Conservation (phyloP, 1,140 invertebrate species). For the Sitophilus oryzae region DNA sequence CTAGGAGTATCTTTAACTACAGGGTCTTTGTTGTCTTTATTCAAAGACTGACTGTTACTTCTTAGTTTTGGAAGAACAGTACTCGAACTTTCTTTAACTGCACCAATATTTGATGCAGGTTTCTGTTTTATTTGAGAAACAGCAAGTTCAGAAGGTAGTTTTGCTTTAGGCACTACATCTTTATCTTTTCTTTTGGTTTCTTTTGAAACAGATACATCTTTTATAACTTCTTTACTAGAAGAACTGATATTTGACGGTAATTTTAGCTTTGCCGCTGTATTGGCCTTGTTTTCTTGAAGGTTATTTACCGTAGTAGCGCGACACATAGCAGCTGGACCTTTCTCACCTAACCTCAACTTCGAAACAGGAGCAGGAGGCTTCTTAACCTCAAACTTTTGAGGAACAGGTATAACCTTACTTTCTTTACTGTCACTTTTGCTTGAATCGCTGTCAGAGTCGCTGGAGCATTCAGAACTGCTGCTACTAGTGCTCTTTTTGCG, state of each 20-base stretch:
- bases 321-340: background rate
- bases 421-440: conserved; percentile 28
- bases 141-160: no score
- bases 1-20: background rate
- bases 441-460: conserved; percentile 34
- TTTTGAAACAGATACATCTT: no score
- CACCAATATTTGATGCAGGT: no score
- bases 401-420: conserved; percentile 1
- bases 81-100: background rate
- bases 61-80: conserved; percentile 2
- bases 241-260: no score
- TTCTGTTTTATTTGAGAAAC: no score
- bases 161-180: no score
- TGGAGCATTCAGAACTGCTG: conserved; percentile 24
- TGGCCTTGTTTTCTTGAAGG: no score
- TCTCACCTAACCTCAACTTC: background rate
- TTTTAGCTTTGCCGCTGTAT: no score
- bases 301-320: no score
- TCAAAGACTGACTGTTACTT: conserved; percentile 2
- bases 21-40: background rate
- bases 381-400: background rate
- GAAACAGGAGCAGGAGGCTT: background rate
- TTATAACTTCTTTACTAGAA: no score
- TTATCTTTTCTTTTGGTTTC: no score
- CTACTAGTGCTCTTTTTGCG: conserved; percentile 14